Evolutionary conservation across 2,888 invertebrate species (phyloP), one percentile per base, ranked within the genome.

Genomic region (Sesia apiformis): DNA sequence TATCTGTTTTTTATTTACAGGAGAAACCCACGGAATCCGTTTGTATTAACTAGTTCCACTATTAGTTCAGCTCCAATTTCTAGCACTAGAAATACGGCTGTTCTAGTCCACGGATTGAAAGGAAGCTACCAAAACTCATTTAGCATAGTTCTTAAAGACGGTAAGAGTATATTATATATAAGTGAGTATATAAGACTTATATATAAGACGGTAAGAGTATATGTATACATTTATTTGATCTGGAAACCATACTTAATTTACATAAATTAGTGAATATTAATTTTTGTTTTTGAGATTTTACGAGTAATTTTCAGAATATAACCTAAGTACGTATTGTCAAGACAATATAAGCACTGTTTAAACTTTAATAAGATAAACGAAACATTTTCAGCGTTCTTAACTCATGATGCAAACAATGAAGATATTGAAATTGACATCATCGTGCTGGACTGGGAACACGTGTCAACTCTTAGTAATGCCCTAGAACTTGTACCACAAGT

Each of bases 401-500:
- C 1, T 50, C 39, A 39, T 38, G 50, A 50, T 50, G 4, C 38
- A 38, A 5, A 4, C 4, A 39, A 50, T 7, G 38, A 3, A 5
- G 4, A 39, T 38, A 39, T 4, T 38, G 50, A 50, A 4, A 23
- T 38, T 5, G 50, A 50, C 3, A 50, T 50, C 7, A 50, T 50
- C 38, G 50, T 50, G 0, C 38, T 50, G 50, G 50, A 50, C 38
- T 50, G 50, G 50, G 38, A 4, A 38, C 5, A 6, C 7, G 38
- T 50, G 7, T 50, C 50, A 38, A 50, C 50, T 8, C 50, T 50
- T 3, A 38, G 2, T 38, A 50, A 7, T 50, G 50, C 7, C 0
- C 69, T 66, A 0, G 49, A 51, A 3, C 63, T 69, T 0, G 78
- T 78, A 0, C 69, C 73, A 3, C 62, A 57, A 38, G 70, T 79